A percentile compares a stretch with the other conserved stretches of the same genome.
These are phyloP conservation scores for Cephalopterus ornatus DNA, from an alignment of 2,113 vertebrate genomes.

Conservation along the genomic window DNA sequence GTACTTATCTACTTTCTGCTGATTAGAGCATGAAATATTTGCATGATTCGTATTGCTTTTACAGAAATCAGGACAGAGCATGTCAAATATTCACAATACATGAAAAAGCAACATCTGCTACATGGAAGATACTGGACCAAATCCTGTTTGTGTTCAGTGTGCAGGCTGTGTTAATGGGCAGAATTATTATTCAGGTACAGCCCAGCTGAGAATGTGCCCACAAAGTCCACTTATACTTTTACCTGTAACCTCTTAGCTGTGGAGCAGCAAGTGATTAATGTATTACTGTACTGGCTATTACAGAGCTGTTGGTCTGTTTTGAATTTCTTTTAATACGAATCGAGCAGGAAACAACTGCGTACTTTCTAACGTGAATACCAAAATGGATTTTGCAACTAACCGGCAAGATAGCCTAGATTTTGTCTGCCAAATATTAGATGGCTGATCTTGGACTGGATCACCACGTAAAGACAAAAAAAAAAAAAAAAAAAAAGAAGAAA, in stretches of 20 bases:
- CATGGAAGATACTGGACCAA: not conserved
- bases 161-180: not conserved
- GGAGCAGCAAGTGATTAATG: constrained; percentile 14
- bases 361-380: not conserved
- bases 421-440: not conserved
- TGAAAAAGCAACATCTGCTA: not conserved
- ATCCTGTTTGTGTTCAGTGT: not conserved
- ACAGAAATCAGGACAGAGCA: constrained; percentile 40
- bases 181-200: not conserved
- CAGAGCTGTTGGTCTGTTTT: not conserved
- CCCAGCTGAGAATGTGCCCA: not conserved
- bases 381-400: not conserved
- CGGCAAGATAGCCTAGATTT: not conserved
- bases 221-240: not conserved
- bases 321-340: not conserved
- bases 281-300: not conserved
- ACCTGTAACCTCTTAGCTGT: not conserved
- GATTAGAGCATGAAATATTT: constrained; percentile 60
- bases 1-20: constrained; percentile 56
- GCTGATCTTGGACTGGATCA: not conserved
- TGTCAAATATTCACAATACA: constrained; percentile 13
- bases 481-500: not conserved
- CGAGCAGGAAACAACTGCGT: not conserved
- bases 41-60: constrained; percentile 50
- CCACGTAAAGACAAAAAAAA: not conserved